A percentile compares a stretch with the other conserved stretches of the same genome.
Evolutionary conservation across 2,888 invertebrate genomes (phyloP).

Genomic region (Adelphocoris suturalis): DNA sequence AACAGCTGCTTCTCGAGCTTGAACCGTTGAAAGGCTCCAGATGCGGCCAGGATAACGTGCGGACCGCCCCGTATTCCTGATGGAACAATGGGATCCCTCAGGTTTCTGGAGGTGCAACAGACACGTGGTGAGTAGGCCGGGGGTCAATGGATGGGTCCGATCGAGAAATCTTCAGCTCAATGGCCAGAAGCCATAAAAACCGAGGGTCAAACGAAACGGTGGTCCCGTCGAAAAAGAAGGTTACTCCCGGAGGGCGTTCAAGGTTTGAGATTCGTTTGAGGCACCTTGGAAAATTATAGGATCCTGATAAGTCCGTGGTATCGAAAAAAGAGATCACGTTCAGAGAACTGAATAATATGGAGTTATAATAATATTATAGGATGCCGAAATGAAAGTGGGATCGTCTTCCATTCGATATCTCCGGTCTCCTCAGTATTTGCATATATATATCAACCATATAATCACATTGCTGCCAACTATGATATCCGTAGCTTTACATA

Average conservation of each 20-base stretch:
- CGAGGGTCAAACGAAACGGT: not conserved
- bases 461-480: too few species aligned
- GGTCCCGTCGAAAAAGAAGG: not conserved
- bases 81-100: conserved; percentile 1
- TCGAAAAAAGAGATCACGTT: not conserved
- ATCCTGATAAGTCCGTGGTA: not conserved
- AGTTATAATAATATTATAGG: conserved; percentile 3
- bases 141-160: conserved; percentile 25
- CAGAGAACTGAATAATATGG: not conserved
- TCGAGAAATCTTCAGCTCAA: not conserved
- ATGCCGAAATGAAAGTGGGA: not conserved
- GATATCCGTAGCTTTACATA: too few species aligned
- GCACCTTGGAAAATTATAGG: not conserved
- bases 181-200: not conserved
- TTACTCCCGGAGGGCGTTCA: conserved; percentile 24
- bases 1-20: not conserved
- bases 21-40: not conserved
- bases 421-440: too few species aligned
- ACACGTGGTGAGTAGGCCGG: conserved; percentile 27
- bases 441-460: too few species aligned
- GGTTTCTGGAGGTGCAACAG: not conserved
- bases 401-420: too few species aligned
- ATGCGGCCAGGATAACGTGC: not conserved
- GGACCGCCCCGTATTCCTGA: not conserved
- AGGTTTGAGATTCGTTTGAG: not conserved